Conservation (phyloP, 2,113 vertebrate genomes). For the Isichthys henryi region DNA sequence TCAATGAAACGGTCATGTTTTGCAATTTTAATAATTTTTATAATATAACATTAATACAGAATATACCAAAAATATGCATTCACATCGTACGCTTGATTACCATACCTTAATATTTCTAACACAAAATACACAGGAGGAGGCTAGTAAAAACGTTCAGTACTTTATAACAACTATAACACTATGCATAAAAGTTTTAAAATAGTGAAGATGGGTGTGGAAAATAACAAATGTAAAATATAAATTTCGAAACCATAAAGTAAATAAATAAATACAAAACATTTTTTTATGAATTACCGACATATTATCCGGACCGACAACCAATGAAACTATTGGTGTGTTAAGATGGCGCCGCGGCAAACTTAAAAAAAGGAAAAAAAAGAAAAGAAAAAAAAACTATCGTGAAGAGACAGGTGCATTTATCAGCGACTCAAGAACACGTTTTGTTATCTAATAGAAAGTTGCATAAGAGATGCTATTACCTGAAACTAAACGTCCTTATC, state of each 20-base stretch:
- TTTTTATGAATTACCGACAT: conserved; percentile 6
- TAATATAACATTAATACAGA: neutral
- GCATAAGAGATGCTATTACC: neutral
- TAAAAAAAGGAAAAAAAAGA: conserved; percentile 6
- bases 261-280: neutral
- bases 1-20: neutral
- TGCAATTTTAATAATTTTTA: neutral
- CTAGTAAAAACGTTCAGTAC: neutral
- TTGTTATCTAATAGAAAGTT: neutral
- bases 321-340: conserved; percentile 10
- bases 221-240: neutral
- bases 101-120: neutral
- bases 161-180: neutral
- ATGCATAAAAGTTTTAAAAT: neutral
- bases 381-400: neutral
- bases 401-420: conserved; percentile 16
- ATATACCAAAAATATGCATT: conserved; percentile 1
- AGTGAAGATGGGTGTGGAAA: neutral
- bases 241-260: neutral
- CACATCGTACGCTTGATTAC: neutral
- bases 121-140: neutral
- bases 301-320: conserved; percentile 2
- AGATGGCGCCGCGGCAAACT: conserved; percentile 25
- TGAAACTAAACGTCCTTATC: neutral
- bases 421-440: neutral